Conservation (phyloP, 2,888 invertebrate species). For the Lepidochitona cinerea region DNA sequence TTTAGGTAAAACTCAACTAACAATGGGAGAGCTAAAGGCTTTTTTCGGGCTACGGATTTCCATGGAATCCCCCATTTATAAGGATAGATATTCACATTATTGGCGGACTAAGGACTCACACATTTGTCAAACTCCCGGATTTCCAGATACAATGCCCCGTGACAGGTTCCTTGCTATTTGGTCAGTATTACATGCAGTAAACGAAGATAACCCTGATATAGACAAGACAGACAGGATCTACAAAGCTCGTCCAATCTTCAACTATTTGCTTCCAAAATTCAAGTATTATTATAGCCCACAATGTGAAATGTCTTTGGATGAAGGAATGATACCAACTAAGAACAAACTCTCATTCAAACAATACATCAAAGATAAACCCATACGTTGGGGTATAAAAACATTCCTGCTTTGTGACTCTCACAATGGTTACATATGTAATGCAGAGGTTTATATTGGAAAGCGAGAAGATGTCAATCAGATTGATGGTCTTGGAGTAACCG, state of each 20-base stretch:
- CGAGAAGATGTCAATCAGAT: not conserved
- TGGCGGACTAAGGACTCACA: conserved; percentile 15
- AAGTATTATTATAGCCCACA: conserved; percentile 14
- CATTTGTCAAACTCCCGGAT: conserved; percentile 22
- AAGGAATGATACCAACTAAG: conserved; percentile 23
- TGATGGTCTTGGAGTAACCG: conserved; percentile 16
- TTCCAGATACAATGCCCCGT: conserved; percentile 20
- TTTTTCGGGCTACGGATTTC: conserved; percentile 21
- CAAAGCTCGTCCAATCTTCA: conserved; percentile 22
- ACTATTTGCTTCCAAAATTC: conserved; percentile 19
- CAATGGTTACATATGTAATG: conserved; percentile 16
- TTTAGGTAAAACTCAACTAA: not conserved
- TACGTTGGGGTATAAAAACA: conserved; percentile 20
- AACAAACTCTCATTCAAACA: conserved; percentile 18
- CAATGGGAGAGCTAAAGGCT: conserved; percentile 24
- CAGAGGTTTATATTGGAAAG: conserved; percentile 8
- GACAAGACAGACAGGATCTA: conserved; percentile 25
- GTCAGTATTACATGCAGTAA: conserved; percentile 22
- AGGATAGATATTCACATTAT: conserved; percentile 20
- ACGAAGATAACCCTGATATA: conserved; percentile 19
- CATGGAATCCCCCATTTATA: conserved; percentile 18
- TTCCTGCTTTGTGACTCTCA: conserved; percentile 21
- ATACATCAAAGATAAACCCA: conserved; percentile 21
- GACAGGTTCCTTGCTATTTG: conserved; percentile 24
- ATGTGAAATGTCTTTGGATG: conserved; percentile 21